Base-by-base conservation (phyloP, 2,888 invertebrate genomes). In the Malacosoma neustria region DNA sequence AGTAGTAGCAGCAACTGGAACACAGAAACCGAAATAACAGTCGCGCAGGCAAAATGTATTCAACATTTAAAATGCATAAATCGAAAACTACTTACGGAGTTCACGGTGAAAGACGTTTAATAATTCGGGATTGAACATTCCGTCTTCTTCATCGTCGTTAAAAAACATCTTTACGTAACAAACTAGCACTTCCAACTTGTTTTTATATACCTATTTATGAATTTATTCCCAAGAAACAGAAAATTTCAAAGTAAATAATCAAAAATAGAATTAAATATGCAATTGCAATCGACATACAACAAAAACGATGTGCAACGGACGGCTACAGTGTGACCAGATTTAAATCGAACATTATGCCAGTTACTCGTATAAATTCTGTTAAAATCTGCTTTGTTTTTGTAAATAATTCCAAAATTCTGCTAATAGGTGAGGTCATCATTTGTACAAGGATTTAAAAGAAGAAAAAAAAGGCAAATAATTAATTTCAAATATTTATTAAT, bases 211-310 rank as follows among this genome's bases (percentile, higher is more conserved):
- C n/a, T n/a, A n/a, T n/a, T n/a, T n/a, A n/a, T n/a, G 9, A 22
- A 22, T 22, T 2, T 22, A 22, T 9, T 7, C 5, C 9, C 49
- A 46, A 47, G 48, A 55, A 57, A 55, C 76, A 54, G 60, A 58
- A 58, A 80, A 72, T 79, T 80, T 80, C 9, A 22, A 61, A 64
- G 54, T 58, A 72, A 64, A 69, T 59, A 68, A 53, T 64, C 61
- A 61, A 72, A n/a, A 70, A 70, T 70, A 71, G 70, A 74, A 70
- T 61, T 61, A 53, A 22, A 5, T 22, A 3, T 69, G 61, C 59
- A 66, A 69, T 64, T 61, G 65, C 65, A 72, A 66, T 68, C 77
- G 74, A 74, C 77, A 76, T 74, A 66, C 71, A 74, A 77, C 72
- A n/a, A n/a, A n/a, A n/a, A n/a, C n/a, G n/a, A n/a, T n/a, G n/a